phyloP scores from a whole-genome alignment of 2,888 invertebrate genomes.

The Listrodromus nycthemerus region DNA sequence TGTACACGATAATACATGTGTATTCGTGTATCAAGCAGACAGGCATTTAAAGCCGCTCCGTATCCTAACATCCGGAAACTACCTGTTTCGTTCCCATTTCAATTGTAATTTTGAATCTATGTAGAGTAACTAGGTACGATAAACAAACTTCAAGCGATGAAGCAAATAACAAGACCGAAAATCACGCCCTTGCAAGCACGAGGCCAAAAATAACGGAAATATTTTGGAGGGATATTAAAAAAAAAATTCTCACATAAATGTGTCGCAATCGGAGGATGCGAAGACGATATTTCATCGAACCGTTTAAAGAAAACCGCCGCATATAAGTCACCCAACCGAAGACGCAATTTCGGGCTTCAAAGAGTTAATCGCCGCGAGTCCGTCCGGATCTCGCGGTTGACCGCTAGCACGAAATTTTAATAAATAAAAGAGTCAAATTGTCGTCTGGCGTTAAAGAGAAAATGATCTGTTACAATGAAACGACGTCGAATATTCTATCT shows the following conservation, averaged over 20 bases:
- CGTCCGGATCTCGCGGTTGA: not conserved
- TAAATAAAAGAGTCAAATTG: not conserved
- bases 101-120: not conserved
- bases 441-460: slow-evolving; percentile 6
- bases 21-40: slow-evolving; percentile 16
- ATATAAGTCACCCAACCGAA: not conserved
- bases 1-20: slow-evolving; percentile 23
- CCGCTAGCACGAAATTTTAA: not conserved
- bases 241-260: no score
- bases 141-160: no score
- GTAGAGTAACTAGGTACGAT: not conserved
- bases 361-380: not conserved
- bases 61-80: not conserved
- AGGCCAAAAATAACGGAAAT: no score
- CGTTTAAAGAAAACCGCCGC: not conserved
- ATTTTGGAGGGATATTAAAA: no score
- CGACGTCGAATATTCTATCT: slow-evolving; percentile 7
- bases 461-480: slow-evolving; percentile 10
- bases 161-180: no score
- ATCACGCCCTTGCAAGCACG: no score
- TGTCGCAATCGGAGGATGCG: no score
- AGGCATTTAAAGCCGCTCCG: not conserved
- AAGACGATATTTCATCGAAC: not conserved
- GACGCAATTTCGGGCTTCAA: not conserved
- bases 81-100: not conserved